Conservation (phyloP, 2,113 vertebrate genomes). For the Castor canadensis region DNA sequence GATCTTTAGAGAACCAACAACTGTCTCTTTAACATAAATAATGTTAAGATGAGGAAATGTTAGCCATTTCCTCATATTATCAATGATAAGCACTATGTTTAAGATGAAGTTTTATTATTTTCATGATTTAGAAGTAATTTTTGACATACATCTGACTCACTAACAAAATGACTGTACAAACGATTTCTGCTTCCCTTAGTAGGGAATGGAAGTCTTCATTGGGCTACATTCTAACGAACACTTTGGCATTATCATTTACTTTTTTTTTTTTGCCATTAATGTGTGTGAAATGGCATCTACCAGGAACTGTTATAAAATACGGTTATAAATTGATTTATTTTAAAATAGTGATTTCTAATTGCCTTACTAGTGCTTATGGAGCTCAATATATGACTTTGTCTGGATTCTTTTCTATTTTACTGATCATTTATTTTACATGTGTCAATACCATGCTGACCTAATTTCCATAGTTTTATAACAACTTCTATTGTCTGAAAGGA, state of each 20-base stretch:
- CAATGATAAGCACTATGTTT: not conserved
- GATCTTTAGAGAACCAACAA: not conserved
- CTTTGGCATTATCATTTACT: not conserved
- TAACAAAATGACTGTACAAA: conserved; percentile 22
- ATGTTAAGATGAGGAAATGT: not conserved
- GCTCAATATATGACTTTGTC: not conserved
- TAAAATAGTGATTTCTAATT: not conserved
- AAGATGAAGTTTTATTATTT: conserved; percentile 1
- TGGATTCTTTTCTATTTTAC: not conserved
- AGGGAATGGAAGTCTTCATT: not conserved
- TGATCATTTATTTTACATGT: not conserved
- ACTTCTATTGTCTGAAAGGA: not conserved
- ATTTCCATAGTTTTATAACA: not conserved
- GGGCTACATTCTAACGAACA: not conserved
- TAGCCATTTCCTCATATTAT: not conserved
- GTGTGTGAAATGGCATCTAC: not conserved
- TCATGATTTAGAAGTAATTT: not conserved
- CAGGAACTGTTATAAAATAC: not conserved
- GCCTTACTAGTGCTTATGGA: not conserved
- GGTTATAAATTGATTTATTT: not conserved
- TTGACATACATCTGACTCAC: not conserved
- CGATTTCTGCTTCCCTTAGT: not conserved
- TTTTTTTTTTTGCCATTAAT: not conserved
- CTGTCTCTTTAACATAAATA: not conserved
- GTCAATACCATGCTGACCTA: not conserved